Evolutionary conservation across 2,797 vertebrate species (phyloP).

Genomic region (Valencia hispanica): DNA sequence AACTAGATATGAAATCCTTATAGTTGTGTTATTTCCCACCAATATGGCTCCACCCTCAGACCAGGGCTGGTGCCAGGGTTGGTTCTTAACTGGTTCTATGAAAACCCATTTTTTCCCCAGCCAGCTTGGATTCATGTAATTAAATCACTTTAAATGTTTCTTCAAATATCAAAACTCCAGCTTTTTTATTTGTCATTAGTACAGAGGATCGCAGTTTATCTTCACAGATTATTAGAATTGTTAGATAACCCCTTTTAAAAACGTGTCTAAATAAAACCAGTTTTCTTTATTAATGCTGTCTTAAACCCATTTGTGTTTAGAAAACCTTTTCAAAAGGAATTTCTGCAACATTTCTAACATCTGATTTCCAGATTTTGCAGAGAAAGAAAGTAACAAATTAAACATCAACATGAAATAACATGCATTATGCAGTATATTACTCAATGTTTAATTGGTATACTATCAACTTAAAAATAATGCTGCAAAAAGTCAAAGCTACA

Average conservation of each 20-base stretch:
- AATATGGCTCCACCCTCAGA: not conserved
- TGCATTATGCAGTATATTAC: not conserved
- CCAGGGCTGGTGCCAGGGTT: not conserved
- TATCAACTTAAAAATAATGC: not conserved
- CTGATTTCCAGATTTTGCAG: not conserved
- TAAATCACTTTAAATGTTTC: not conserved
- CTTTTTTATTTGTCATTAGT: not conserved
- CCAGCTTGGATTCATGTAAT: not conserved
- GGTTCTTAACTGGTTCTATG: not conserved
- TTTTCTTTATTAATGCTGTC: not conserved
- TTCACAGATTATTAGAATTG: too few relatives aligned
- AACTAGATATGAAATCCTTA: not conserved
- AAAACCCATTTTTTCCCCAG: not conserved
- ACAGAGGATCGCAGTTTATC: not conserved
- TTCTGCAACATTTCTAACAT: not conserved
- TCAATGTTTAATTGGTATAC: not conserved
- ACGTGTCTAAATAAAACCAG: not conserved
- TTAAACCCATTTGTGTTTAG: not conserved
- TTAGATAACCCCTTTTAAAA: not conserved
- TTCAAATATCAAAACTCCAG: not conserved
- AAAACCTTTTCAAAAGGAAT: not conserved
- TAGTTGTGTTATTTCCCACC: not conserved
- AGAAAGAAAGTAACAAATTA: not conserved
- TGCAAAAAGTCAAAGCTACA: not conserved
- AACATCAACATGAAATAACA: not conserved